Evolutionary conservation across 2,797 vertebrate genomes (phyloP).

Genomic region (Myotis planiceps): DNA sequence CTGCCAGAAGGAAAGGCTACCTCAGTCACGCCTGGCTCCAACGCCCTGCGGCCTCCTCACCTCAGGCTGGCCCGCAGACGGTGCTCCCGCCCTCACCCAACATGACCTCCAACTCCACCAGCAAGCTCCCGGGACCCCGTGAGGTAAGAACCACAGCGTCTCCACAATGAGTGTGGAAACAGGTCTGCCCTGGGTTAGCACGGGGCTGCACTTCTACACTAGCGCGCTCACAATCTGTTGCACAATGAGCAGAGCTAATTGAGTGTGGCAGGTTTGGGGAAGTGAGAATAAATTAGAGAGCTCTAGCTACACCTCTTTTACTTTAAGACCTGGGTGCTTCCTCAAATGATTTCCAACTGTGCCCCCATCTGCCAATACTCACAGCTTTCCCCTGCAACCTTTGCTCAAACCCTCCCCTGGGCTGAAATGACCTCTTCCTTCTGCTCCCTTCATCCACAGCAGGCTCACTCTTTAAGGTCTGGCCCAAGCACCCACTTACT

Average conservation of each 20-base stretch:
- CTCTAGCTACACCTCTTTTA: neutral
- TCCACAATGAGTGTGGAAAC: neutral
- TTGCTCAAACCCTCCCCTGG: neutral
- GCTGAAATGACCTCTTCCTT: neutral
- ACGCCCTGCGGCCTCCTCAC: neutral
- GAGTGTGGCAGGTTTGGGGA: neutral
- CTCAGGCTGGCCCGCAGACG: neutral
- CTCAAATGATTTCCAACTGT: neutral
- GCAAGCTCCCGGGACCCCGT: neutral
- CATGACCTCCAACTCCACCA: neutral
- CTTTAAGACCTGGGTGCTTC: neutral
- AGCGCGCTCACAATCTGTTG: neutral
- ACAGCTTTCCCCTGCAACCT: neutral
- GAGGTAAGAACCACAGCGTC: neutral
- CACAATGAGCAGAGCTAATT: neutral
- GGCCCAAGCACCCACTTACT: neutral
- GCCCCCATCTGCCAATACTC: neutral
- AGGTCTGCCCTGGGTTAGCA: neutral
- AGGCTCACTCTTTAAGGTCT: neutral
- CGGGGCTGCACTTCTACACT: neutral
- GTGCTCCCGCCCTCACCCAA: neutral
- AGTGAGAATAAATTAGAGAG: neutral
- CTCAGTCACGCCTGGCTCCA: neutral
- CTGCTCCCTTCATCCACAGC: neutral
- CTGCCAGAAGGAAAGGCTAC: slow-evolving; percentile 82